Evolutionary conservation across 2,797 vertebrate genomes (phyloP), one percentile per base, ranked within the genome.

Genomic region (Pipistrellus pygmaeus): DNA sequence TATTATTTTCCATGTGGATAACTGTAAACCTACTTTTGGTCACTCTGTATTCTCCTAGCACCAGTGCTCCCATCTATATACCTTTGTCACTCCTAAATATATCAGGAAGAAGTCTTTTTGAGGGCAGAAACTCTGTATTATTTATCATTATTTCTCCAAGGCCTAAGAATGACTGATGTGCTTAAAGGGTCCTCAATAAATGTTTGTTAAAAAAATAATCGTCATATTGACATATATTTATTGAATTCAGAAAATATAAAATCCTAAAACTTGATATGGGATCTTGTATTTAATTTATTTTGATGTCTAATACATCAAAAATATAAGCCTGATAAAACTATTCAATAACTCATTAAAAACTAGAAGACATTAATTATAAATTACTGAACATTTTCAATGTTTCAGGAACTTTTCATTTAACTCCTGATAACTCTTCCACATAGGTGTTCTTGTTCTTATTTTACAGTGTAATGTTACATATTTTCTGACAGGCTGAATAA

Each of bases 171-270:
- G 91, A 71, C 23, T n/a, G 3, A 8, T 27, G 3, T 82, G 51
- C 14, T 62, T 85, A 38, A 9, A 35, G 60, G 10, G 44, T n/a
- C 15, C 57, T 71, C 66, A 82, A 27, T 68, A 62, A 71, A 78
- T 78, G 9, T 57, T 80, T 85, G 21, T 81, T 81, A 83, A 92
- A 85, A 90, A 27, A 75, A 62, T 69, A 80, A 84, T 41, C 53
- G n/a, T 81, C 66, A 87, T 12, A 75, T 23, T 72, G 27, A 72
- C 12, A 83, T 64, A 57, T 41, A 77, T 71, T 82, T 95, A 91
- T 69, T 92, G 78, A 85, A 77, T 77, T 88, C 83, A 73, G 51
- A 85, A 86, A 80, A 94, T 81, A 55, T 44, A 82, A 76, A 46
- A 38, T 7, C 44, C 41, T 88, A 44, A 30, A 55, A 60, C 20